Evolutionary conservation across 1,140 invertebrate genomes (phyloP).

Genomic region (Luehdorfia chinensis): DNA sequence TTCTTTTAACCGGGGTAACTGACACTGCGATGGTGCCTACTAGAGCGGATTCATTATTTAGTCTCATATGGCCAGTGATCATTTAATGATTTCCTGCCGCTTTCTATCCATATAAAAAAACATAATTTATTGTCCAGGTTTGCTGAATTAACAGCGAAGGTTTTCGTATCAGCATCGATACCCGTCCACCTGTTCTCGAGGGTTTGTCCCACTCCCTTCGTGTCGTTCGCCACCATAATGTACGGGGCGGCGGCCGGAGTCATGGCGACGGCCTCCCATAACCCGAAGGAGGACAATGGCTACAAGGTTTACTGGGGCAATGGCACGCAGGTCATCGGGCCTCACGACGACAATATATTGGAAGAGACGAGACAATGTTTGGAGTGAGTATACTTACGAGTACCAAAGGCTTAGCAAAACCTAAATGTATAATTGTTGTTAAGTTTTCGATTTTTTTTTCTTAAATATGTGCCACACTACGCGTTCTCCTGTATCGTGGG

Average conservation of each 20-base stretch:
- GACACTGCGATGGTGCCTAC: no score
- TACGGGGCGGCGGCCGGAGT: slow-evolving; percentile 88
- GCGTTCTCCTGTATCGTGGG: no score
- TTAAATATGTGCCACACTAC: no score
- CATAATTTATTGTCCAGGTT: no score
- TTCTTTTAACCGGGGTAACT: no score
- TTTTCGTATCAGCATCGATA: slow-evolving; percentile 88
- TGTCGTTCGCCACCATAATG: slow-evolving; percentile 88
- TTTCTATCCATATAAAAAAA: no score
- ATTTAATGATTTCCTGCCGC: no score
- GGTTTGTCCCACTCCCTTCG: slow-evolving; percentile 94
- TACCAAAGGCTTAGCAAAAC: no score
- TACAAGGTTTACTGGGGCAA: slow-evolving; percentile 99
- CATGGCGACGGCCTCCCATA: slow-evolving; percentile 99
- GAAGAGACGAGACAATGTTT: slow-evolving; percentile 88
- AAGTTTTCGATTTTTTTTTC: no score
- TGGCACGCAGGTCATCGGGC: slow-evolving; percentile 96
- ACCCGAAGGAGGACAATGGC: slow-evolving; percentile 99
- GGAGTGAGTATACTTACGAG: slow-evolving; percentile 47
- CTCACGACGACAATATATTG: slow-evolving; percentile 94
- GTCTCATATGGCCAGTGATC: no score
- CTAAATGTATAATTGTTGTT: no score
- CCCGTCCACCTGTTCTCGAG: slow-evolving; percentile 90
- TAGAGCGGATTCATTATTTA: no score
- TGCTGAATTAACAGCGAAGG: slow-evolving; percentile 91